Evolutionary conservation across 1,140 invertebrate species (phyloP), one percentile per base, ranked within the genome.

Genomic region (Subanguina moxae): DNA sequence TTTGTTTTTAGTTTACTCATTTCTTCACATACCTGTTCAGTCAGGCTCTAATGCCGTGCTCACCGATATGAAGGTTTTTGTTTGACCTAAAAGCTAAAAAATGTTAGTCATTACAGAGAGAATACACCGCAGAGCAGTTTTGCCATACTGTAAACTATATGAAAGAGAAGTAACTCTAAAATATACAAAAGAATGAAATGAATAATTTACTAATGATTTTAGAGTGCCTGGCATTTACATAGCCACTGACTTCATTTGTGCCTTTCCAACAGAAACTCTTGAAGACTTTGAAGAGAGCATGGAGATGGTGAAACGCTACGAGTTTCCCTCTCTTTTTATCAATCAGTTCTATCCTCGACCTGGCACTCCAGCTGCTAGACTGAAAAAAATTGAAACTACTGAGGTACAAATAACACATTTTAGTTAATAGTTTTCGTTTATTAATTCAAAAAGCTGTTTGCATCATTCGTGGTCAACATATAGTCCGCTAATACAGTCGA

Each of bases 231-330:
- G 88, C 3, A 87, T 97, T 9, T 96, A 92, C 1, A 92, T 98
- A 76, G 94, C 93, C 0, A 98, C 95, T 0, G 95, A 98, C 83
- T 90, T 98, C 42, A 98, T 98, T 78, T 97, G 94, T 84, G 95
- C 94, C 0, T 98, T 97, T 84, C 95, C 95, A 0, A 95, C 91
- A 1, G 95, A 98, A 86, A 96, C 91, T 0, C 89, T 90, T 23
- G 82, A 86, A 73, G 91, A 98, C 85, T 97, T 98, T 84, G 86
- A 91, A 52, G 88, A 93, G 65, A 96, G 93, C 0, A 85, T 95
- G 86, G 82, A 85, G 1, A 84, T 98, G 0, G 93, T 94, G 77
- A 83, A 85, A 63, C 89, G 92, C 80, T 93, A 95, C 79, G 88
- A 89, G 75, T 98, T 98, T 83, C 90, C 93, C 0, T 91, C 89